These are phyloP conservation scores for Numida meleagris DNA, from an alignment of 2,113 vertebrate genomes.

Conservation along the genomic window DNA sequence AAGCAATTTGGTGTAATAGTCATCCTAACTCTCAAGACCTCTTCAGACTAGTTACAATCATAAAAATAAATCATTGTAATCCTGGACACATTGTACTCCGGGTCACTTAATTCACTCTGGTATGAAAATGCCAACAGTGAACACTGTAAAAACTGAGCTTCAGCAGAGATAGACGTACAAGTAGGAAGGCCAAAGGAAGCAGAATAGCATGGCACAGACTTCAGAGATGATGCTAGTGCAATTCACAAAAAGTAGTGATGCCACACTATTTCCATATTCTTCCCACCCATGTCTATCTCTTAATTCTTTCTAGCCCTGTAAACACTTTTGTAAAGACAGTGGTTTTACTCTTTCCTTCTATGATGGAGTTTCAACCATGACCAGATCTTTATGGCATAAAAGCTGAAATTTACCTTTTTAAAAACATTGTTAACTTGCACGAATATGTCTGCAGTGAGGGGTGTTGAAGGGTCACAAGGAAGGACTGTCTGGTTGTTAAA, in stretches of 20 bases:
- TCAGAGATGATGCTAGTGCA: neutral
- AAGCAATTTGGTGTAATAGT: neutral
- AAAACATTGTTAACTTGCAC: neutral
- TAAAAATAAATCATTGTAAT: neutral
- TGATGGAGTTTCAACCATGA: neutral
- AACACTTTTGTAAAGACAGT: neutral
- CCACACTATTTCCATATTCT: neutral
- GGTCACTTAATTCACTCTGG: neutral
- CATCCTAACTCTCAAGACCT: neutral
- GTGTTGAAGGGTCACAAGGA: neutral
- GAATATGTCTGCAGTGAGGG: neutral
- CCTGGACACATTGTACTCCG: neutral
- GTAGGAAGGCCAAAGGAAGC: neutral
- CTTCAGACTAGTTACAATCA: neutral
- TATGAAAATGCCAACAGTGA: neutral
- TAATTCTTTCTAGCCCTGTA: neutral
- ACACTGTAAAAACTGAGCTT: neutral
- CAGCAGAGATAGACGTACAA: neutral
- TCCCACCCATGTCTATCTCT: neutral
- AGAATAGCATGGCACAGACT: neutral
- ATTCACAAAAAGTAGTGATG: neutral
- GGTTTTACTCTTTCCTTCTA: neutral
- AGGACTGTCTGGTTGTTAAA: neutral
- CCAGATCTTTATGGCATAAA: neutral
- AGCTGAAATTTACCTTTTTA: neutral